phyloP scores from a whole-genome alignment of 2,113 vertebrate species.

The Larimichthys crocea region DNA sequence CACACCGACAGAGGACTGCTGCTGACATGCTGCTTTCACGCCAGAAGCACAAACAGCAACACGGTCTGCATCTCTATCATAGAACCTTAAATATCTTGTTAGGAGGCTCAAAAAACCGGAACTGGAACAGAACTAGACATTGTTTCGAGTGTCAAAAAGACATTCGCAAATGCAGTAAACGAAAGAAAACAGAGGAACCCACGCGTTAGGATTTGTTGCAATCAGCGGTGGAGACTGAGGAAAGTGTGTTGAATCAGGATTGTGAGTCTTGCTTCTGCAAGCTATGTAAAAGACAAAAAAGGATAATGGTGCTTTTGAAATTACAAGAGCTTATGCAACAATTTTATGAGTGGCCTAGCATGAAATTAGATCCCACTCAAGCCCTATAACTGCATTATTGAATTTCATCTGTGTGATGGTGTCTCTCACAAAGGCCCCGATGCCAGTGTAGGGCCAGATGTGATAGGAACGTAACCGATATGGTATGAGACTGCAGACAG shows the following conservation, averaged over 20 bases:
- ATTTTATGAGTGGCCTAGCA: constrained; percentile 82
- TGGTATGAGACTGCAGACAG: constrained; percentile 57
- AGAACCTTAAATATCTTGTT: background rate
- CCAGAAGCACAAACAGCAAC: constrained; percentile 5
- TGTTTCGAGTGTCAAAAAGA: background rate
- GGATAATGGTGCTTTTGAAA: constrained; percentile 66
- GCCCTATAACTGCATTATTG: constrained; percentile 77
- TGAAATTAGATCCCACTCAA: constrained; percentile 80
- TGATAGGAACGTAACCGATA: constrained; percentile 75
- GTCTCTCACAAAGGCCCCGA: constrained; percentile 53
- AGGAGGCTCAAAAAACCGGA: background rate
- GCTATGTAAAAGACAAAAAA: constrained; percentile 35
- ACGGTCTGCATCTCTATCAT: background rate
- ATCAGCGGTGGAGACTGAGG: background rate
- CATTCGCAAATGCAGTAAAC: background rate
- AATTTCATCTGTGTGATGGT: constrained; percentile 69
- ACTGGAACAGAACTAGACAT: background rate
- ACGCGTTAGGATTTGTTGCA: background rate
- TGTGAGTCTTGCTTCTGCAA: constrained; percentile 22
- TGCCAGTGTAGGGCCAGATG: constrained; percentile 64
- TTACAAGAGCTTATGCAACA: constrained; percentile 72
- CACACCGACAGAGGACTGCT: constrained; percentile 30
- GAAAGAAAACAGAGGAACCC: background rate
- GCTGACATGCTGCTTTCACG: constrained; percentile 33
- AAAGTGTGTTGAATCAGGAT: background rate